Conservation (phyloP, 2,797 vertebrate genomes). For the Ispidina lecontei region DNA sequence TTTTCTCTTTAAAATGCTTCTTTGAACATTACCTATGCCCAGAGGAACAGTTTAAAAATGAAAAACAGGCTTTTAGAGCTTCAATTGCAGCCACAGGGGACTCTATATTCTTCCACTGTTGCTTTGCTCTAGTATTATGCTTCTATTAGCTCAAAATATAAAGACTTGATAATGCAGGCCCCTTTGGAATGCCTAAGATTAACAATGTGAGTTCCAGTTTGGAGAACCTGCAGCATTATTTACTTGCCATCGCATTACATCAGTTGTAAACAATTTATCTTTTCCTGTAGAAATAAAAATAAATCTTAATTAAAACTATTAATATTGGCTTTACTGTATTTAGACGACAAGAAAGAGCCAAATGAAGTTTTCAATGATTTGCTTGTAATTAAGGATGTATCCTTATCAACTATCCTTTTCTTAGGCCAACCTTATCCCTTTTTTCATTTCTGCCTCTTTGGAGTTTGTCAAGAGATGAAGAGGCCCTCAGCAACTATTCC, state of each 20-base stretch:
- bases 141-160: constrained; percentile 56
- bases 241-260: neutral
- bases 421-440: neutral
- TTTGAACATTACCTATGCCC: constrained; percentile 61
- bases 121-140: constrained; percentile 43
- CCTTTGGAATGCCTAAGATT: constrained; percentile 18
- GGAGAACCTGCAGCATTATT: neutral
- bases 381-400: neutral
- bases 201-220: constrained; percentile 2
- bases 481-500: constrained; percentile 16
- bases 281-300: neutral
- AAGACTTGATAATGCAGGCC: constrained; percentile 14
- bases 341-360: neutral
- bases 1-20: constrained; percentile 63
- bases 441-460: neutral
- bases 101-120: constrained; percentile 34
- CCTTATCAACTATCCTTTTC: neutral
- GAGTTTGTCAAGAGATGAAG: neutral
- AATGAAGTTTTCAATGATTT: neutral
- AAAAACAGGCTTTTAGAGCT: constrained; percentile 62
- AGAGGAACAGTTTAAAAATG: constrained; percentile 65
- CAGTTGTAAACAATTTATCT: neutral
- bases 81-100: constrained; percentile 56
- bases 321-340: neutral
- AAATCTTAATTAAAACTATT: neutral